Conservation (phyloP, 2,797 vertebrate genomes). For the Coilia nasus region DNA sequence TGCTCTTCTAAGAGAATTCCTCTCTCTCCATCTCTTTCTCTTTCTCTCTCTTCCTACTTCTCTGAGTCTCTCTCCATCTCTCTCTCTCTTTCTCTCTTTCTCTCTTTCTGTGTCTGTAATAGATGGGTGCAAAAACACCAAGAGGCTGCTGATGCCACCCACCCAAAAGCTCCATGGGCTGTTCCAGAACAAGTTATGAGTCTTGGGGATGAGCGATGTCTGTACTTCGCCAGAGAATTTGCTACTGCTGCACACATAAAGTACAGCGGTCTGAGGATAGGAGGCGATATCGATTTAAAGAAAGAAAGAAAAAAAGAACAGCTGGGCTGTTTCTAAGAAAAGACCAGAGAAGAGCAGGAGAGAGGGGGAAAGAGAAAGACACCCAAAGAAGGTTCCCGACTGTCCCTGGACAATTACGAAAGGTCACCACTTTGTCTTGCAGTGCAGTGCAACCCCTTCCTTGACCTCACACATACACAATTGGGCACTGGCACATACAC, state of each 20-base stretch:
- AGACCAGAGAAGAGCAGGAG: neutral
- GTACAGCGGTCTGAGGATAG: neutral
- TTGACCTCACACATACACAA: slow-evolving; percentile 25
- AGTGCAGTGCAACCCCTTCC: slow-evolving; percentile 45
- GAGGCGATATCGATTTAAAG: slow-evolving; percentile 9
- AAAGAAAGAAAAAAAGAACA: neutral
- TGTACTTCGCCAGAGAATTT: neutral
- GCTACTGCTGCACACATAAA: neutral
- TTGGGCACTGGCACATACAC: slow-evolving; percentile 29
- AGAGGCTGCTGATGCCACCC: neutral
- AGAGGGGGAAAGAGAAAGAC: slow-evolving; percentile 31
- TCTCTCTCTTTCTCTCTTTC: slow-evolving; percentile 26
- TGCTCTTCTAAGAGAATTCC: slow-evolving; percentile 42
- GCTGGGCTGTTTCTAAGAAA: neutral
- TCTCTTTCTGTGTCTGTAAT: neutral
- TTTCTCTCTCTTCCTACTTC: neutral
- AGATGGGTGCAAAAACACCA: neutral
- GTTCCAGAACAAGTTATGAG: neutral
- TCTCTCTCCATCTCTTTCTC: slow-evolving; percentile 27
- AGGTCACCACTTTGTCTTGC: slow-evolving; percentile 66
- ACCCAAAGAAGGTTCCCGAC: slow-evolving; percentile 64
- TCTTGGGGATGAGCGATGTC: neutral
- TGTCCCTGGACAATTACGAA: slow-evolving; percentile 70
- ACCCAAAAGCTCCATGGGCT: neutral
- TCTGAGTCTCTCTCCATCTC: slow-evolving; percentile 16